A percentile compares a stretch with the other conserved stretches of the same genome.
These are phyloP conservation scores for Melanotaenia boesemani DNA, from an alignment of 2,797 vertebrate genomes.

Conservation along the genomic window DNA sequence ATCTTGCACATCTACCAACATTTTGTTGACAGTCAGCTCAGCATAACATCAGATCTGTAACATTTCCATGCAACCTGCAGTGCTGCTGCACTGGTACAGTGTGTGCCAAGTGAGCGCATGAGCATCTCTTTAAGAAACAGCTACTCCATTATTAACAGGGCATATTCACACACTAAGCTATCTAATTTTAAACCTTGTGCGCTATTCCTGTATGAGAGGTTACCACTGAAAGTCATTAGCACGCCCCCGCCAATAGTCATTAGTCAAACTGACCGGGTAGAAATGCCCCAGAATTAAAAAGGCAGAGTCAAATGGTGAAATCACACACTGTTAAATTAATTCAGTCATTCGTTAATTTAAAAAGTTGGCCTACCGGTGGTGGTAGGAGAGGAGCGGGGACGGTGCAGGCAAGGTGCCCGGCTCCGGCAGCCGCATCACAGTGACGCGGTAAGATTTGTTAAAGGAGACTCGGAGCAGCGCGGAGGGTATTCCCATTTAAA, in stretches of 20 bases:
- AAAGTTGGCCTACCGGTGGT: slow-evolving; percentile 63
- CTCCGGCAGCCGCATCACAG: slow-evolving; percentile 69
- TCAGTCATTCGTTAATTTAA: neutral
- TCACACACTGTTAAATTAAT: neutral
- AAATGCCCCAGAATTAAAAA: neutral
- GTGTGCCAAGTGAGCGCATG: slow-evolving; percentile 4
- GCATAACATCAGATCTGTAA: neutral
- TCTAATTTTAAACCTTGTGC: slow-evolving; percentile 71
- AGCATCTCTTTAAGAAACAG: slow-evolving; percentile 7
- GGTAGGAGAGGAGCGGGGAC: slow-evolving; percentile 29
- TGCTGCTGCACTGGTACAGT: slow-evolving; percentile 15
- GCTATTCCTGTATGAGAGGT: slow-evolving; percentile 61
- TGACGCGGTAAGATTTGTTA: slow-evolving; percentile 68
- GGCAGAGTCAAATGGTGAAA: neutral
- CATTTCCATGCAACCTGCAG: slow-evolving; percentile 36
- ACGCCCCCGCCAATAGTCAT: slow-evolving; percentile 44
- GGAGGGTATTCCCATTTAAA: slow-evolving; percentile 69
- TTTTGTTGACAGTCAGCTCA: neutral
- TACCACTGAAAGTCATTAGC: slow-evolving; percentile 63
- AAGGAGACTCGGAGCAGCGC: slow-evolving; percentile 67
- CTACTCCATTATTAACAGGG: slow-evolving; percentile 45
- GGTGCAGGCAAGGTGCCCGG: slow-evolving; percentile 52
- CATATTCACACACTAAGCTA: slow-evolving; percentile 59
- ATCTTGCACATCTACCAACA: no score
- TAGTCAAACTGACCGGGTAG: neutral